Conservation (phyloP, 2,113 vertebrate genomes). For the Onychostruthus taczanowskii region DNA sequence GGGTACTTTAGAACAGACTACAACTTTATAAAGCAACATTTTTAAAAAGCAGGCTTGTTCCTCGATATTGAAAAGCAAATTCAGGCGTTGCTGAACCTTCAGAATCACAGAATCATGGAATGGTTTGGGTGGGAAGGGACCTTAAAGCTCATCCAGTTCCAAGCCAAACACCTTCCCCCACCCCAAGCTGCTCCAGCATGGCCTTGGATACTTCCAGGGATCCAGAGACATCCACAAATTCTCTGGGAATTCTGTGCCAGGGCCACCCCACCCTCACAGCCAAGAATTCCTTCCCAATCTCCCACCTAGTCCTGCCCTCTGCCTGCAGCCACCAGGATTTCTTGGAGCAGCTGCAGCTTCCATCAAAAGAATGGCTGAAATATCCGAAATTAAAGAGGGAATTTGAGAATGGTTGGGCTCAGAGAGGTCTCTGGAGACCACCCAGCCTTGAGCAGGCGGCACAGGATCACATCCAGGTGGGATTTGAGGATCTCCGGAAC, state of each 20-base stretch:
- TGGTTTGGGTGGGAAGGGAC: not conserved
- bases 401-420: not conserved
- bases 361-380: not conserved
- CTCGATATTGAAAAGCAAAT: not conserved
- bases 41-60: not conserved
- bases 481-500: not conserved
- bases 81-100: not conserved
- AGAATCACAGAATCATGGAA: not conserved
- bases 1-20: not conserved
- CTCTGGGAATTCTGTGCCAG: not conserved
- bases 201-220: not conserved
- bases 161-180: not conserved
- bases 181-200: accelerated
- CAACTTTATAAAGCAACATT: accelerated
- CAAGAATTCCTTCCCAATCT: not conserved
- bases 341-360: not conserved
- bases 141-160: not conserved
- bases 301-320: not conserved
- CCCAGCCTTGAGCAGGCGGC: not conserved
- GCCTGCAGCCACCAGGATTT: not conserved
- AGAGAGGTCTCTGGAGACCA: not conserved
- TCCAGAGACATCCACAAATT: not conserved
- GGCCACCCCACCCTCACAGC: not conserved
- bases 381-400: accelerated
- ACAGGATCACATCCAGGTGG: not conserved